phyloP scores from a whole-genome alignment of 2,113 vertebrate genomes.

The Chaenogobius annularis region DNA sequence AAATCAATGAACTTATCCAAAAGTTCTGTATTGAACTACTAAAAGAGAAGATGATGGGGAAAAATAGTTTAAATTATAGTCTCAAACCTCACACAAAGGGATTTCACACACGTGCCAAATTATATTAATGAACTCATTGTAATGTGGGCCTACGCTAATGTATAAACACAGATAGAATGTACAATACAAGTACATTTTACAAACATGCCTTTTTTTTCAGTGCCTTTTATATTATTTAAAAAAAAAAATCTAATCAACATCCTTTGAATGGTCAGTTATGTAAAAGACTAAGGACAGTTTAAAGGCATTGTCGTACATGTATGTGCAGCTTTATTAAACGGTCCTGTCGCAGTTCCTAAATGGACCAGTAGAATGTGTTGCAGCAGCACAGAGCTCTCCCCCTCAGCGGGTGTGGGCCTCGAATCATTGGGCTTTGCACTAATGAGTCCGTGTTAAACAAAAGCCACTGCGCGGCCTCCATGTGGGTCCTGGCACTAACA shows the following conservation, averaged over 20 bases:
- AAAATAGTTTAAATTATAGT: neutral
- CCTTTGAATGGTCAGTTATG: neutral
- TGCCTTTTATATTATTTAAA: no score
- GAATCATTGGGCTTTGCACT: constrained; percentile 33
- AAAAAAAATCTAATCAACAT: no score
- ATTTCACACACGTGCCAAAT: neutral
- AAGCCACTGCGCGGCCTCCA: constrained; percentile 34
- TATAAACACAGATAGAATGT: no score
- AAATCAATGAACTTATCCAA: no score
- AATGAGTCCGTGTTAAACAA: constrained; percentile 44
- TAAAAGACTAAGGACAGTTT: neutral
- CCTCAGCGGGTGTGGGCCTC: constrained; percentile 24
- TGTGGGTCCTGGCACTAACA: constrained; percentile 18
- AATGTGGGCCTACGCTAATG: no score
- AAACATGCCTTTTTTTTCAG: no score
- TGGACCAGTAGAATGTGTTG: constrained; percentile 5
- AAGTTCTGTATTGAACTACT: no score
- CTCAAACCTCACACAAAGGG: no score
- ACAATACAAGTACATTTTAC: no score
- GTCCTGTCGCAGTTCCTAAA: constrained; percentile 6
- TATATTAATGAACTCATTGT: no score
- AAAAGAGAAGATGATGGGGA: neutral
- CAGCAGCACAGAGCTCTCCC: neutral
- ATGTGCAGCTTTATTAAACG: neutral
- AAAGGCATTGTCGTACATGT: neutral